These are phyloP conservation scores for Morpho achilles DNA, from an alignment of 2,888 invertebrate genomes.

Conservation along the genomic window DNA sequence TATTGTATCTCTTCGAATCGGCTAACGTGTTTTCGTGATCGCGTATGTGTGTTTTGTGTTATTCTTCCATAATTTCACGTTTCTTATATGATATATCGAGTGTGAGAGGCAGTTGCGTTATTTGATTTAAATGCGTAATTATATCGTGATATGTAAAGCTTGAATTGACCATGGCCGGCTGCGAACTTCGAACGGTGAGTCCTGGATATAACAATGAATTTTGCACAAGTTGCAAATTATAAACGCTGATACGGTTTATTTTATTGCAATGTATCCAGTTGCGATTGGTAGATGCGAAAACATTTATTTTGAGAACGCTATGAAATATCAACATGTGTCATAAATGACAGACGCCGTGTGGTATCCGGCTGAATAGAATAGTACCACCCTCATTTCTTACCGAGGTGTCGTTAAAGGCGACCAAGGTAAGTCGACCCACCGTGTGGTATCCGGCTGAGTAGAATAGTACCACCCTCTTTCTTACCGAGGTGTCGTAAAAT, in stretches of 20 bases:
- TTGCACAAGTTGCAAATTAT: slow-evolving; percentile 26
- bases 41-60: slow-evolving; percentile 44
- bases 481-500: too few species aligned
- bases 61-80: slow-evolving; percentile 15
- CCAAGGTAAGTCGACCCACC: too few species aligned
- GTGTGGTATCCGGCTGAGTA: too few species aligned
- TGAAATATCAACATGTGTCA: slow-evolving; percentile 1
- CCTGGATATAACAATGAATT: slow-evolving; percentile 24
- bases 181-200: slow-evolving; percentile 32
- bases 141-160: slow-evolving; percentile 16
- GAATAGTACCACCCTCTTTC: too few species aligned
- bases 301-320: slow-evolving; percentile 1
- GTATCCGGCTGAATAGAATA: too few species aligned
- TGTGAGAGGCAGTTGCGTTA: slow-evolving; percentile 37
- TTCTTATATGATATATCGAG: slow-evolving; percentile 20
- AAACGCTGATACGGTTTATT: slow-evolving; percentile 22
- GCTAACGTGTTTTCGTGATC: slow-evolving; percentile 25
- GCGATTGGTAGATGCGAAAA: slow-evolving; percentile 7
- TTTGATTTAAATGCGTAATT: slow-evolving; percentile 20
- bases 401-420: too few species aligned
- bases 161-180: slow-evolving; percentile 26
- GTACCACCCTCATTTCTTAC: too few species aligned
- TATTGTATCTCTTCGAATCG: slow-evolving; percentile 24
- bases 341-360: background rate
- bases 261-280: slow-evolving; percentile 15